phyloP scores from a whole-genome alignment of 2,113 vertebrate genomes.

The Pan troglodytes region NHGRI_mPanTro3-v2.1_pri NC_086016.1:51149001-51149500 shows the following conservation, averaged over 20 bases:
- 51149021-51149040: no score
- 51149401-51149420: not conserved
- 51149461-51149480: rapidly evolving
- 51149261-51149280: not conserved
- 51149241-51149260: not conserved
- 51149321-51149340: not conserved
- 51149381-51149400: rapidly evolving
- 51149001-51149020: no score
- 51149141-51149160: no score
- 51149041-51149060: no score
- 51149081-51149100: no score
- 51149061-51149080: no score
- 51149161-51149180: no score
- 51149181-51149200: not conserved
- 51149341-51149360: no score
- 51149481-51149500: rapidly evolving
- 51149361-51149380: rapidly evolving
- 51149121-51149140: no score
- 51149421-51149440: rapidly evolving
- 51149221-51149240: rapidly evolving
- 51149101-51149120: no score
- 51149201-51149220: rapidly evolving
- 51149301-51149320: rapidly evolving
- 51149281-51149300: not conserved
- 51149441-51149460: rapidly evolving